A percentile compares a stretch with the other conserved stretches of the same genome.
These are phyloP conservation scores for Ganaspis sp. DNA, from an alignment of 1,140 invertebrate genomes.

Conservation along the genomic window DNA sequence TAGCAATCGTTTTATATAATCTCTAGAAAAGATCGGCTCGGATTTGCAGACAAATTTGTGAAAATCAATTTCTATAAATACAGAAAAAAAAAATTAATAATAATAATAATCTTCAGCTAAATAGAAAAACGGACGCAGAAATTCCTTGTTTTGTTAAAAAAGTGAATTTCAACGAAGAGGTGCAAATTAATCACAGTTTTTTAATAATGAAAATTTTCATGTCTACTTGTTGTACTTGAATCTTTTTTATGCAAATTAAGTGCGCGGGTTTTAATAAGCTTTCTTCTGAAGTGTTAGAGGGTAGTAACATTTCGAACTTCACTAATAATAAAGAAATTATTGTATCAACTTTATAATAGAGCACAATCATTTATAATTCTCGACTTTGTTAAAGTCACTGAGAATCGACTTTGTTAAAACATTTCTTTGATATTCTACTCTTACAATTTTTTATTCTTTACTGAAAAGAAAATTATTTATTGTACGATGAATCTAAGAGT, in stretches of 20 bases:
- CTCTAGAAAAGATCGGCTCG: constrained; percentile 4
- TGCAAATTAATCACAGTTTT: constrained; percentile 6
- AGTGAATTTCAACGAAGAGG: constrained; percentile 11
- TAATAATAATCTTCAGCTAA: neutral
- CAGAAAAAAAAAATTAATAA: neutral
- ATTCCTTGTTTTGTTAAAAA: neutral
- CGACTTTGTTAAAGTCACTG: no score
- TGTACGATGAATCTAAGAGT: no score
- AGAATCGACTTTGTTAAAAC: no score
- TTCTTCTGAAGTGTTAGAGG: constrained; percentile 17
- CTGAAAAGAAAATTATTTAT: no score
- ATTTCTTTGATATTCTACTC: no score
- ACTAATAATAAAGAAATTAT: constrained; percentile 17
- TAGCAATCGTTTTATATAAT: constrained; percentile 17
- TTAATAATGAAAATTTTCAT: neutral
- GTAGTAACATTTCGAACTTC: constrained; percentile 19
- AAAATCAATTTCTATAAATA: neutral
- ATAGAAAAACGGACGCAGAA: neutral
- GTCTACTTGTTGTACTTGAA: neutral
- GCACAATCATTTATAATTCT: constrained; percentile 17
- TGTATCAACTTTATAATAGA: neutral
- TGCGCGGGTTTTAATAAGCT: neutral
- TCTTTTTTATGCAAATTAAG: constrained; percentile 10
- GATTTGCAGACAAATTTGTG: neutral
- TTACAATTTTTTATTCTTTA: no score